phyloP scores from a whole-genome alignment of 2,888 invertebrate genomes.

The Melieria crassipennis region DNA sequence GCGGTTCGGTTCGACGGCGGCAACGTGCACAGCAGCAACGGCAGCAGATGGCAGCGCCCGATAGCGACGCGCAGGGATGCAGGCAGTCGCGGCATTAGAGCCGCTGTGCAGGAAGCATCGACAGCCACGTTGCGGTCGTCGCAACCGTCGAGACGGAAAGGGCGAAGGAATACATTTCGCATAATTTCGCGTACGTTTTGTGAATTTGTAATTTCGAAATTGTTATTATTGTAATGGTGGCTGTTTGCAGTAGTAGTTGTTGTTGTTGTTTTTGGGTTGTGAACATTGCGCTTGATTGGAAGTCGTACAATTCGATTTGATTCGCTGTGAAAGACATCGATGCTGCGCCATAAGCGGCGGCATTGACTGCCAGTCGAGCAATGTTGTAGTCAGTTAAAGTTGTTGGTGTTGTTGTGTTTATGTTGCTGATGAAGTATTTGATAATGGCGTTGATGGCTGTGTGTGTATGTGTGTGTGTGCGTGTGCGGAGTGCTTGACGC shows the following conservation, averaged over 20 bases:
- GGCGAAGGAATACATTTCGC: slow-evolving; percentile 49
- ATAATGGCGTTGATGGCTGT: slow-evolving; percentile 19
- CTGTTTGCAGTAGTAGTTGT: slow-evolving; percentile 9
- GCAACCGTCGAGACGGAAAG: background rate
- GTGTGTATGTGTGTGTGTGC: background rate
- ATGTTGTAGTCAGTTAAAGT: background rate
- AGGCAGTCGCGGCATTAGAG: background rate
- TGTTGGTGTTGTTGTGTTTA: background rate
- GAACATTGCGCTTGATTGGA: slow-evolving; percentile 53
- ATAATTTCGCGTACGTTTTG: slow-evolving; percentile 60
- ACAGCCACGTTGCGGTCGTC: background rate
- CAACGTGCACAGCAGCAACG: slow-evolving; percentile 44
- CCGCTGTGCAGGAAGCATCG: background rate
- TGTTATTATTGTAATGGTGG: slow-evolving; percentile 5
- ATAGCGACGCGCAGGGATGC: slow-evolving; percentile 15
- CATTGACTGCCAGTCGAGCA: background rate
- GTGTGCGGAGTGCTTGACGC: background rate
- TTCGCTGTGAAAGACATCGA: slow-evolving; percentile 49
- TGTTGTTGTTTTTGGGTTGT: slow-evolving; percentile 15
- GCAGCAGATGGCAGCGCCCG: slow-evolving; percentile 54
- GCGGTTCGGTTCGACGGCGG: slow-evolving; percentile 44
- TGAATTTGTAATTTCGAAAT: slow-evolving; percentile 60
- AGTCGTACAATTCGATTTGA: slow-evolving; percentile 48
- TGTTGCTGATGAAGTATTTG: slow-evolving; percentile 24
- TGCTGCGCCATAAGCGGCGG: background rate